These are phyloP conservation scores for Gerris lacustris DNA, from an alignment of 2,888 invertebrate species.

Conservation along the genomic window DNA sequence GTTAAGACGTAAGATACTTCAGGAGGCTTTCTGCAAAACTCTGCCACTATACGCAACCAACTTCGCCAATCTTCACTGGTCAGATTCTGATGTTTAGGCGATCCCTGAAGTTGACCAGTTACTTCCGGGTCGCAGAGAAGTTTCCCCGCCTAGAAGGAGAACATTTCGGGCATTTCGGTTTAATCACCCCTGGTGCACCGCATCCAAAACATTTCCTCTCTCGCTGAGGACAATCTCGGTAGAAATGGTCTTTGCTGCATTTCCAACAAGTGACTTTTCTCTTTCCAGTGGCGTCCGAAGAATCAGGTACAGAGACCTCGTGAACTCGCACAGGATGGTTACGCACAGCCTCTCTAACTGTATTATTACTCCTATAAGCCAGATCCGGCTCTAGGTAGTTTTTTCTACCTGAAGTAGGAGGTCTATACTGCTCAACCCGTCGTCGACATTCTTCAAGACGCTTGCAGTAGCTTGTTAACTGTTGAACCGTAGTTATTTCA, in stretches of 20 bases:
- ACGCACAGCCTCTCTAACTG: neutral
- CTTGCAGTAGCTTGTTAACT: neutral
- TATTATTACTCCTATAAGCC: neutral
- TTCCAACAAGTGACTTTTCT: slow-evolving; percentile 6
- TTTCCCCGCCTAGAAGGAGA: neutral
- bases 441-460: neutral
- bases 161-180: slow-evolving; percentile 5
- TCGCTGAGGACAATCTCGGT: slow-evolving; percentile 2
- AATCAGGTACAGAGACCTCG: neutral
- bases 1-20: neutral
- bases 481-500: neutral
- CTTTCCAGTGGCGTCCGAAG: neutral
- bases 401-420: neutral
- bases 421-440: neutral
- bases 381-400: neutral
- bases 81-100: neutral
- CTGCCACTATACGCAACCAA: neutral
- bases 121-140: neutral
- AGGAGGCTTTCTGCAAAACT: neutral
- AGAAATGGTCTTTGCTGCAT: neutral
- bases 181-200: neutral
- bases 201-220: slow-evolving; percentile 13
- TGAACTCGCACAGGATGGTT: neutral
- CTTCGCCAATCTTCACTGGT: neutral
- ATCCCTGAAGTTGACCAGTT: neutral